Base-by-base conservation (phyloP, 2,888 invertebrate genomes). In the Chaetoderma sp. region DNA sequence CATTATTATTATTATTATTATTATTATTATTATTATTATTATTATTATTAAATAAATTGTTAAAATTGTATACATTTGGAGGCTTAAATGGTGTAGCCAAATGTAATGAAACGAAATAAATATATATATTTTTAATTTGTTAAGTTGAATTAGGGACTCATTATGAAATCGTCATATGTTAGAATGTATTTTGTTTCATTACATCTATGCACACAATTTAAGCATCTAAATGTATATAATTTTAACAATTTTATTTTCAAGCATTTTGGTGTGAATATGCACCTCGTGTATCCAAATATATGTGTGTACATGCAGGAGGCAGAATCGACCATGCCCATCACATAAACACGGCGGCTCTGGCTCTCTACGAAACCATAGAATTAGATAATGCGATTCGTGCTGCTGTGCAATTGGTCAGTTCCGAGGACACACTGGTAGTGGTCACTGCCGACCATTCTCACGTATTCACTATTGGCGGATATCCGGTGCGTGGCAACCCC, bases 291-390 rank as follows among this genome's bases (percentile, higher is more conserved):
- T 36, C 39, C 10, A n/a, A 36, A 47, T 8, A 21, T 8, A 25
- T 8, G 39, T 39, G 5, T 42, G 21, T 16, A 18, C 6, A n/a
- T 67, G 1, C 61, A 85, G 85, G 83, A 1, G 84, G 83, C 2
- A 74, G 79, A 8, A 86, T 85, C 25, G 86, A 86, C 72, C 81
- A 78, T 50, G 86, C 74, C n/a, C 86, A 86, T 62, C 95, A 95
- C 82, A 89, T 89, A 23, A 91, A 94, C 16, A 59, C 61, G 10
- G 84, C 83, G 4, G 67, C 68, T 18, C 67, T 60, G 33, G 93
- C 95, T 0, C 83, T 95, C 0, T 91, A 92, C 73, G 95, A 95
- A 82, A 92, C 93, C 0, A 88, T 93, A 67, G 92, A 92, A 79
- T 91, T 97, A 79, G 90, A 92, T 33, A 89, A 91, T 72, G 92